Evolutionary conservation across 2,113 vertebrate genomes (phyloP).

Genomic region (Proteles cristata): DNA sequence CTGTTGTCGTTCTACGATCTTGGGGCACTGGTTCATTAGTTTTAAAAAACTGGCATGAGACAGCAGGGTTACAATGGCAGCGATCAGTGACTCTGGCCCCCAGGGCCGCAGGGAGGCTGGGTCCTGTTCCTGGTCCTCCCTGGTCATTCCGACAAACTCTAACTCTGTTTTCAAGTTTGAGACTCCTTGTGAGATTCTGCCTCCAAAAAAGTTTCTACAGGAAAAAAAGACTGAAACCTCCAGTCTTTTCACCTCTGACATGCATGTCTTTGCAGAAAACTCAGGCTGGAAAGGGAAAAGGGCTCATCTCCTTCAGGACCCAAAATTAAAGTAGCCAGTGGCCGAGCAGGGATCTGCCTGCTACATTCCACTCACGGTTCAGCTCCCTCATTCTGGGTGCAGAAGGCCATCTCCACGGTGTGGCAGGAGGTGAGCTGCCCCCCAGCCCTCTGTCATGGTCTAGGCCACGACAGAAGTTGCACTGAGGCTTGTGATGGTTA

Average conservation of each 20-base stretch:
- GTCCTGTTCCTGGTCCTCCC: not conserved
- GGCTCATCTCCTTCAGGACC: not conserved
- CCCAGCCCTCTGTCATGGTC: rapidly evolving
- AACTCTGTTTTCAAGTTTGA: not conserved
- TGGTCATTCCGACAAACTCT: not conserved
- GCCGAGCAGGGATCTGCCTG: not conserved
- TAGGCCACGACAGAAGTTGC: not conserved
- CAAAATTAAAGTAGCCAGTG: not conserved
- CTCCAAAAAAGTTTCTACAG: not conserved
- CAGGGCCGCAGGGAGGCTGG: rapidly evolving
- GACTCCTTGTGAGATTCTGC: not conserved
- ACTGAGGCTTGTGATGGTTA: too few relatives aligned
- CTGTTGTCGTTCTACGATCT: not conserved
- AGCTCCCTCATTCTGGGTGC: not conserved
- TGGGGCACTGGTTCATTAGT: not conserved
- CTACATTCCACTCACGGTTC: not conserved
- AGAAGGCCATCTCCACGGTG: not conserved
- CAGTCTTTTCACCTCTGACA: not conserved
- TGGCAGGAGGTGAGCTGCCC: not conserved
- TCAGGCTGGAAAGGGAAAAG: not conserved
- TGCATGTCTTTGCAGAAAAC: not conserved
- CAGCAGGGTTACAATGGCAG: not conserved
- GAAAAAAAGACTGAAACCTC: not conserved
- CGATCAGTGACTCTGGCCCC: not conserved
- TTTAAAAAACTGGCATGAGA: not conserved